Evolutionary conservation across 2,113 vertebrate genomes (phyloP), one percentile per base, ranked within the genome.

Genomic region (Brachirus orientalis): DNA sequence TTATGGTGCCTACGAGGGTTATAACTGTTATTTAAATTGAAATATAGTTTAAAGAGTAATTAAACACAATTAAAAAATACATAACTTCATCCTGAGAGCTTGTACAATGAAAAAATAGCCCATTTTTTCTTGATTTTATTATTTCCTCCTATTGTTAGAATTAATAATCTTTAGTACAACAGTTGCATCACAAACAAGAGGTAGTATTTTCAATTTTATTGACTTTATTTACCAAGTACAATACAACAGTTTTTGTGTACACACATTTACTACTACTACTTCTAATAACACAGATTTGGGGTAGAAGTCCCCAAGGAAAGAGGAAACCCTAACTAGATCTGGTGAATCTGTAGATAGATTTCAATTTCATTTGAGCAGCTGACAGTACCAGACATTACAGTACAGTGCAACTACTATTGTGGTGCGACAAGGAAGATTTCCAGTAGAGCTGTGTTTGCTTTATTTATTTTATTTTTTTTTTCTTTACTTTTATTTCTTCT

Each of bases 311-410:
- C 58, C 3, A 41, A 28, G 33, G 20, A 41, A 18, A 48, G 48
- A 33, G 11, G 10, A 45, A 19, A 19, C 22, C 22, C 16, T 41
- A 46, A 41, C 37, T 36, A 59, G 7, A 56, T 48, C 47, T 38
- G 1, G 9, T 19, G 6, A 48, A 73, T 77, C 33, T 6, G 13
- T 17, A 50, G 64, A 71, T 77, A 16, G 61, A 70, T 76, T 60
- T 18, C 9, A 40, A 48, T 52, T 38, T 2, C 41, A 41, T 55
- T 53, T 53, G 33, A 69, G 45, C 35, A 50, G 46, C 12, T 72
- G 63, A 55, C 36, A 44, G 74, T 2, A 2, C 28, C 28, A 6
- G 28, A 28, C 28, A 2, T 28, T 6, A 28, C 28, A 28, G 22
- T 28, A 28, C 22, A 28, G 22, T 28, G 22, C 22, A 28, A 28